Evolutionary conservation across 2,888 invertebrate species (phyloP), one percentile per base, ranked within the genome.

Genomic region (Acanthopleura granulata): DNA sequence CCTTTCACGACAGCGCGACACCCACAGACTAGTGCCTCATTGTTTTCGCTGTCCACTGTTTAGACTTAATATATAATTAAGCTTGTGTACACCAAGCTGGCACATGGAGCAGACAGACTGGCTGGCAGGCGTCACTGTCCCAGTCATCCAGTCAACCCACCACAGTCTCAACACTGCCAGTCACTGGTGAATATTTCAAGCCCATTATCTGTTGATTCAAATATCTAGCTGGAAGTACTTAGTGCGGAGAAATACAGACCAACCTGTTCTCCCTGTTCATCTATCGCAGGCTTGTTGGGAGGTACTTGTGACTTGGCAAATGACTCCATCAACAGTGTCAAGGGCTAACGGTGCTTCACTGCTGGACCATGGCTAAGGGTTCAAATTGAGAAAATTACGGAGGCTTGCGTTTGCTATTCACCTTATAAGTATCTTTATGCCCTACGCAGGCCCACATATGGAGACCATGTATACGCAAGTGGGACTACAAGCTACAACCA

Each of bases 11-110:
- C 57, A 57, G 22, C 12, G 57, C 29, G 16, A 66, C 66, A 66
- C 27, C 27, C 15, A 66, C 22, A 25, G 66, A 66, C 22, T 16
- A 22, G 4, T 27, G 66, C 27, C 29, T 22, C 29, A 66, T 66
- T 66, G 66, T 66, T 66, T 66, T 27, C 66, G 16, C 22, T 66
- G 27, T 66, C 66, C 66, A 66, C 22, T 66, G 29, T 66, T 66
- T 66, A 66, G 66, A 66, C 25, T 16, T 66, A 27, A 66, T 66
- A 66, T 49, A 49, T 49, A 22, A 71, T 71, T 49, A 40, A 71
- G 30, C 30, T 66, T 4, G 40, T 69, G 16, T 29, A 69, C 30
- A 49, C 15, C 71, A 71, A 49, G 71, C 71, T 71, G 40, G 16
- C 22, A 71, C 71, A 40, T 29, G 71, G 40, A 71, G 25, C 22